phyloP scores from a whole-genome alignment of 2,113 vertebrate species.

The Catagonus wagneri region DNA sequence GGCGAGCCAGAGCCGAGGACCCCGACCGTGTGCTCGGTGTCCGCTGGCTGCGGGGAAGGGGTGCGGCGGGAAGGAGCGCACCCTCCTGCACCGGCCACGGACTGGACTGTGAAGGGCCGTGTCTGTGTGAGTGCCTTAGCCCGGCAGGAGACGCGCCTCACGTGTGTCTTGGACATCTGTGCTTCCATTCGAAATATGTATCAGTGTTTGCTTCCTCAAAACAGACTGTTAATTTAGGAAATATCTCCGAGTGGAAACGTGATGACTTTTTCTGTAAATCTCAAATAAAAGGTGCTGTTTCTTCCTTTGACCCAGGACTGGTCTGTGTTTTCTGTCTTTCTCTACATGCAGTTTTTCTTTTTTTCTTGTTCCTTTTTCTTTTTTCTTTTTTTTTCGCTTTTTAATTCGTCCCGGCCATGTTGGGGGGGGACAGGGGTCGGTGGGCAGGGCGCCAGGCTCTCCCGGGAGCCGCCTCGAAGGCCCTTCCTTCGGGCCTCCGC shows the following conservation, averaged over 20 bases:
- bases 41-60: not conserved
- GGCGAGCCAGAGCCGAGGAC: too few relatives aligned
- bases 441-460: not conserved
- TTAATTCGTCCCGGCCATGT: not conserved
- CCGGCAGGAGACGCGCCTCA: conserved; percentile 63
- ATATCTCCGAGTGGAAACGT: conserved; percentile 74
- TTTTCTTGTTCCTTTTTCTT: not conserved
- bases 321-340: conserved; percentile 83
- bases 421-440: conserved; percentile 41
- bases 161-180: conserved; percentile 72
- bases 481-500: not conserved
- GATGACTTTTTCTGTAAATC: conserved; percentile 82
- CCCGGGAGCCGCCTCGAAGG: not conserved
- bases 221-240: conserved; percentile 77
- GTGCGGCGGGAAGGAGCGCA: not conserved
- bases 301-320: conserved; percentile 80
- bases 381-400: not conserved
- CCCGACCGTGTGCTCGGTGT: conserved; percentile 30
- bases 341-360: conserved; percentile 52
- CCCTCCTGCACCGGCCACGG: conserved; percentile 47
- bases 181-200: conserved; percentile 69
- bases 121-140: conserved; percentile 66
- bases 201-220: conserved; percentile 69
- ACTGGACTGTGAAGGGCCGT: conserved; percentile 71
- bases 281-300: conserved; percentile 84